Conservation (phyloP, 2,113 vertebrate genomes). For the Anhinga rufa region DNA sequence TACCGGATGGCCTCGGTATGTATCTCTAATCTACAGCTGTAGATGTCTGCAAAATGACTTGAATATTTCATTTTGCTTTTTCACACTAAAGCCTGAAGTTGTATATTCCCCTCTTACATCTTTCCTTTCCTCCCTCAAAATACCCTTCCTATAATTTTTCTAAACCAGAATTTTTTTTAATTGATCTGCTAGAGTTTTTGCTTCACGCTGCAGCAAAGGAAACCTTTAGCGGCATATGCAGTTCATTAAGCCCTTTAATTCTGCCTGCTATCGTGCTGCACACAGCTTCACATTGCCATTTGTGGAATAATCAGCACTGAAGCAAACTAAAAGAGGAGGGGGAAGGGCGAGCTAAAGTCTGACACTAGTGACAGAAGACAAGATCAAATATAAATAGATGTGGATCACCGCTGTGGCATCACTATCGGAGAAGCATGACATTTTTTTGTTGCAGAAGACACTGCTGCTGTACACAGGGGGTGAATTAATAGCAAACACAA, state of each 20-base stretch:
- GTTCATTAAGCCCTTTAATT: slow-evolving; percentile 1
- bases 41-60: background rate
- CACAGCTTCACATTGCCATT: background rate
- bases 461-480: background rate
- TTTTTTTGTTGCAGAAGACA: background rate
- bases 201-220: background rate
- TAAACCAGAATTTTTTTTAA: background rate
- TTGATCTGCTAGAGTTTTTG: background rate
- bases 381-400: background rate
- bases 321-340: background rate
- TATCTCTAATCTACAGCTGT: background rate
- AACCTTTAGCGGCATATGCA: background rate
- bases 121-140: background rate
- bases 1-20: accelerated
- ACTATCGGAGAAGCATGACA: background rate
- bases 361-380: background rate
- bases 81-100: background rate
- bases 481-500: background rate
- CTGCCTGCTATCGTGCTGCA: background rate
- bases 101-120: background rate
- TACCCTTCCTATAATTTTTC: background rate
- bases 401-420: background rate
- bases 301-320: background rate
- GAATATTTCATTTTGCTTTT: background rate
- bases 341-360: background rate